Base-by-base conservation (phyloP, 1,140 invertebrate genomes). In the Panonychus citri region DNA sequence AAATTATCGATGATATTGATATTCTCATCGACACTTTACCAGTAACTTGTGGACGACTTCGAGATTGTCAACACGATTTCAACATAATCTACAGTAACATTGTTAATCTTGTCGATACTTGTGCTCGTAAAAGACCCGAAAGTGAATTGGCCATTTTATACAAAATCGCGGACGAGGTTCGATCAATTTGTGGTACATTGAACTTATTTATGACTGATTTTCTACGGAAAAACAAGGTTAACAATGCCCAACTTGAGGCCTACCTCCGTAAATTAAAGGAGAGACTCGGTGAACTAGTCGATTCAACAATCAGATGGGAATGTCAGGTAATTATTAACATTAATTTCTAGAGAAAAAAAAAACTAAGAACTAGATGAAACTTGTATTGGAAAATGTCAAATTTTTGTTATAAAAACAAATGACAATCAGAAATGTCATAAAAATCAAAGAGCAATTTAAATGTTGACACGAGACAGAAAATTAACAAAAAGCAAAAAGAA, bases 181-280 rank as follows among this genome's bases (percentile, higher is more conserved):
- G 43, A 34, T 34, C 26, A 52, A 54, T 37, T 34, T 34, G 43
- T 48, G 43, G 25, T 48, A 21, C n/a, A 48, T 48, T 25, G n/a
- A 48, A 48, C 8, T 48, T 25, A 39, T 57, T 58, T 24, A 58
- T 58, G 25, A 28, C 49, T 21, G 42, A 24, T 37, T 55, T 50
- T 25, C 15, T n/a, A 15, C 42, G 25, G 13, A 30, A 24, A 49
- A 30, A 43, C 17, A 52, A 52, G 21, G 46, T 60, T 8, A 60
- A 60, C 39, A 60, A 60, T 48, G 50, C 56, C 19, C 53, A 55
- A 34, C 37, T 60, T 48, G 59, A 60, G 40, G 50, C 56, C 12
- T 37, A 25, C 7, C 24, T 56, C 15, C 50, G 59, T 13, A 57
- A 55, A 53, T 27, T 60, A 10, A 57, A 58, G 42, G 59, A 60